Evolutionary conservation across 2,113 vertebrate species (phyloP), one percentile per base, ranked within the genome.

Genomic region (Hippocampus zosterae): DNA sequence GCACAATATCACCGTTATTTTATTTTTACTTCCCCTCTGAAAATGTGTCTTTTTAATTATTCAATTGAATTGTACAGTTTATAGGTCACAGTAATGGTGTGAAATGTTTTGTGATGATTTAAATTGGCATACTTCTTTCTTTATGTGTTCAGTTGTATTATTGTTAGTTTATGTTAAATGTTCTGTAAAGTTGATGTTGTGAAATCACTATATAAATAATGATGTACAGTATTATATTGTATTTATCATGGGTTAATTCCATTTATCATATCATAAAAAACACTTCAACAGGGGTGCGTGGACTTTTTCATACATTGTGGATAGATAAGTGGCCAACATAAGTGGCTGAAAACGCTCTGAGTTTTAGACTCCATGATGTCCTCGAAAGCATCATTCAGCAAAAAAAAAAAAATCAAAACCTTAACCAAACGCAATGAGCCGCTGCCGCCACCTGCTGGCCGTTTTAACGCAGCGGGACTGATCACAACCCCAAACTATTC

Each of bases 361-460:
- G 1, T 1, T 18, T 15, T 18, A 2, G 15, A 33, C 33, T 60
- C 13, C 15, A 18, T 9, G 16, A 60, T 29, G 25, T 60, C 27
- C 67, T 53, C 82, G 77, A 76, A 82, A 67, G 80, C 75, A 33
- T 57, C 79, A 78, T 25, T n/a, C 42, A 4, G 27, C 19, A 15
- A 3, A 33, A n/a, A 29, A 37, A 10, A 37, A 6, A 37, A 37
- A 37, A 37, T 37, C 5, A 6, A 37, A 37, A 37, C 33, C 15
- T 1, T 5, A 11, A 29, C 1, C 65, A 16, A 1, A 92, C 89
- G 27, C 52, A 77, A 84, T 86, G 90, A 92, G 90, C 82, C 86
- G 84, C 89, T 91, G 93, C 87, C 93, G 90, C 95, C 96, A 94
- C 92, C 96, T 97, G 87, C 93, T 93, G 95, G 91, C n/a, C 0